Percentiles rank a stretch among this genome's conserved stretches.
These are phyloP conservation scores for Oncorhynchus gorbuscha DNA, from an alignment of 2,113 vertebrate genomes.

Conservation along the genomic window DNA sequence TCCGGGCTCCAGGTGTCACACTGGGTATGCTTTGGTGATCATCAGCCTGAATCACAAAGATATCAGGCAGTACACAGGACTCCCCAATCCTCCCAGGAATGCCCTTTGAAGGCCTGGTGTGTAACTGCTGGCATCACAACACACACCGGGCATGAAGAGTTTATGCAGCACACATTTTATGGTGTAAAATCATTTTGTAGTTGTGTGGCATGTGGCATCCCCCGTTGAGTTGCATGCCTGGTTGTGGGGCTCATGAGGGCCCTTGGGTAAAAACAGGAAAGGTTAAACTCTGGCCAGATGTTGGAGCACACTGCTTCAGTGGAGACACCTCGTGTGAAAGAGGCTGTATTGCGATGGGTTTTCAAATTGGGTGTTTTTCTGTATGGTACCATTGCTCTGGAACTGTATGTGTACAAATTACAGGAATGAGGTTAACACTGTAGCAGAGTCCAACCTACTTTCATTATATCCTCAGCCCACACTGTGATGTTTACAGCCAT, in stretches of 20 bases:
- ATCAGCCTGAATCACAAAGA: constrained; percentile 29
- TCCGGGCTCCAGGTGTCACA: too few species aligned
- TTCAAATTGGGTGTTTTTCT: not conserved
- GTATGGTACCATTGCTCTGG: not conserved
- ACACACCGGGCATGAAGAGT: constrained; percentile 60
- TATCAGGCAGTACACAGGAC: constrained; percentile 62
- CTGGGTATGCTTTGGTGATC: constrained; percentile 11
- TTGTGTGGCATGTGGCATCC: constrained; percentile 27
- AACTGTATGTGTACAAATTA: too few species aligned
- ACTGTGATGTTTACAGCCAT: too few species aligned
- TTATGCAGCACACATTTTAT: constrained; percentile 57
- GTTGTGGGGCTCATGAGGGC: constrained; percentile 10
- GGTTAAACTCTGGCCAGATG: constrained; percentile 65
- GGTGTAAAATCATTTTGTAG: constrained; percentile 74
- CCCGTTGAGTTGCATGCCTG: constrained; percentile 44
- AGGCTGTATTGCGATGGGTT: not conserved
- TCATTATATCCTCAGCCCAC: not conserved
- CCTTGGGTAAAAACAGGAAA: constrained; percentile 53
- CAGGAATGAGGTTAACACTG: not conserved
- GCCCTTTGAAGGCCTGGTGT: constrained; percentile 64
- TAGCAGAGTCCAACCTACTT: not conserved
- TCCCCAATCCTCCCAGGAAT: constrained; percentile 15
- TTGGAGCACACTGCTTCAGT: constrained; percentile 32
- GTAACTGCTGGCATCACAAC: constrained; percentile 72
- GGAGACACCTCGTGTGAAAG: not conserved